phyloP scores from a whole-genome alignment of 2,888 invertebrate genomes.

The Lamproptera curius region DNA sequence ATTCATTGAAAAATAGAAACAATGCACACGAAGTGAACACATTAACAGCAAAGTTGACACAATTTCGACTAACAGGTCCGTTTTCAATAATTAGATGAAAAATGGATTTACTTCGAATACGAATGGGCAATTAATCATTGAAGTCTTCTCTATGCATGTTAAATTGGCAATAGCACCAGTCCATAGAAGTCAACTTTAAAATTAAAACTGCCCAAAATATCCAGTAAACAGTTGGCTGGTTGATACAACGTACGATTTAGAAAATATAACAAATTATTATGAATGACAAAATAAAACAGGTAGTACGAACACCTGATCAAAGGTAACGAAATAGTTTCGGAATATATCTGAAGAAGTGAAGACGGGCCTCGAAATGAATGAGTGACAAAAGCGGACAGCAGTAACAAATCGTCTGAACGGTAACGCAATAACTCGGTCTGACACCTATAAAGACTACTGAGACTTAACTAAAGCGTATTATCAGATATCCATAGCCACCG shows the following conservation, averaged over 20 bases:
- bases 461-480: constrained; percentile 29
- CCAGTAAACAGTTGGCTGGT: not conserved
- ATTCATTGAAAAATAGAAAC: constrained; percentile 22
- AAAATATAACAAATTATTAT: too few relatives aligned
- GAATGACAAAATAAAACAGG: too few relatives aligned
- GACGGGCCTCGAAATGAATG: constrained; percentile 28
- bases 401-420: constrained; percentile 38
- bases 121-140: not conserved
- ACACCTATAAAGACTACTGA: too few relatives aligned
- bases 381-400: constrained; percentile 29
- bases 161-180: too few relatives aligned
- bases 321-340: too few relatives aligned
- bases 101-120: constrained; percentile 30
- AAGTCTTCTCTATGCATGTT: not conserved
- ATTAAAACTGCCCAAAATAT: not conserved
- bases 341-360: constrained; percentile 29
- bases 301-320: too few relatives aligned
- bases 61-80: constrained; percentile 23
- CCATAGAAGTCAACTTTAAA: too few relatives aligned
- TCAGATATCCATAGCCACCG: constrained; percentile 39
- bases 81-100: too few relatives aligned
- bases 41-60: too few relatives aligned
- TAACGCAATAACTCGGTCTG: constrained; percentile 37
- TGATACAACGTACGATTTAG: too few relatives aligned
- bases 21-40: constrained; percentile 8